Evolutionary conservation across 2,113 vertebrate genomes (phyloP).

Genomic region (Mus musculus): DNA sequence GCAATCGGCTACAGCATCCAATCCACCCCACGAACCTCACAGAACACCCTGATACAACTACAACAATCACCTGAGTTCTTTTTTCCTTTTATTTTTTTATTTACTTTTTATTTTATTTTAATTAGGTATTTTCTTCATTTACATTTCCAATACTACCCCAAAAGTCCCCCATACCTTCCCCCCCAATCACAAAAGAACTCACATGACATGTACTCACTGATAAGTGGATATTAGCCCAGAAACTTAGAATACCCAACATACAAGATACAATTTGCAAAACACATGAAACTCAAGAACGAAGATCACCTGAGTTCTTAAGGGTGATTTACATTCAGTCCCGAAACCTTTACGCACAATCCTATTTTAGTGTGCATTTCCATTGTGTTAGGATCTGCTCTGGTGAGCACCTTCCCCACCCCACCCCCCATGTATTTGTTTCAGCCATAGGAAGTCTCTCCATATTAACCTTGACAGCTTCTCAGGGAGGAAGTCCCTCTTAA

Average conservation of each 20-base stretch:
- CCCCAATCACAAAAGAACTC: too few species aligned
- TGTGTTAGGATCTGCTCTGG: background rate
- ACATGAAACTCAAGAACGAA: too few species aligned
- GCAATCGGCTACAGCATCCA: background rate
- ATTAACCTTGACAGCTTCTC: background rate
- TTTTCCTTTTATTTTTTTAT: too few species aligned
- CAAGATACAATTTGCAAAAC: too few species aligned
- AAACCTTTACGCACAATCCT: background rate
- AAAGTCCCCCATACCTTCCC: too few species aligned
- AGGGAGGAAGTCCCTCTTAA: background rate
- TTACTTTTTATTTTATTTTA: too few species aligned
- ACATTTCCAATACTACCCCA: too few species aligned
- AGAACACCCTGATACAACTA: background rate
- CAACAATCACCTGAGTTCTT: conserved; percentile 7
- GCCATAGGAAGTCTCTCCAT: background rate
- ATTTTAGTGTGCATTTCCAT: background rate
- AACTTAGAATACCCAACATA: too few species aligned
- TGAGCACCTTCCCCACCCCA: background rate
- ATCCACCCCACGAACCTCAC: background rate
- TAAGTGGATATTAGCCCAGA: too few species aligned
- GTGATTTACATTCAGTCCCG: background rate
- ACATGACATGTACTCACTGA: too few species aligned
- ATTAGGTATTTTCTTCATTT: too few species aligned
- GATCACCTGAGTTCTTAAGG: background rate
- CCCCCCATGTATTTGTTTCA: background rate